Base-by-base conservation (phyloP, 2,113 vertebrate species). In the Oceanodroma tethys region DNA sequence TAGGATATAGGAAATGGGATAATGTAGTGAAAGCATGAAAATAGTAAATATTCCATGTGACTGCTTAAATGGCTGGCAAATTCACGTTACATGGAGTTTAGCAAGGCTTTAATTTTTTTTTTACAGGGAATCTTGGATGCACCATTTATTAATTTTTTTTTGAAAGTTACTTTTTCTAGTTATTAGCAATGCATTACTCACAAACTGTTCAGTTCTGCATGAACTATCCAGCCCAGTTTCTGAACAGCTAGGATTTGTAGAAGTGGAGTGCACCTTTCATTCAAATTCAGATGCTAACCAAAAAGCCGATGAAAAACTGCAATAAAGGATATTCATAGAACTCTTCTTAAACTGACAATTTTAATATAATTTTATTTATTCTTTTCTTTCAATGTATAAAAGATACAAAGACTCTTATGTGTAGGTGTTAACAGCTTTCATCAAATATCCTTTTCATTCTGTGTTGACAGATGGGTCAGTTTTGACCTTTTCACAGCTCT, bases 401-500 rank as follows among this genome's bases (percentile, higher is more conserved):
- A 62, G 42, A 32, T 59, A 27, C 36, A 43, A 42, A 62, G 43
- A 14, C 8, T 43, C 50, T 14, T 36, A 13, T 50, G 34, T 27
- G 10, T 81, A 75, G 11, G 11, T 38, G 59, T 53, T 86, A 90
- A 32, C 26, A 74, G 26, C 16, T 79, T 72, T 66, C 27, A 75
- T 91, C 60, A 92, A 53, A 93, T 67, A 85, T 75, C 43, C 18
- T 81, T 52, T 97, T 72, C 18, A 36, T 83, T 72, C 67, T 90
- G 43, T 82, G 36, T 90, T 74, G 70, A 84, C 38, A 92, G 65
- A 68, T 65, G 48, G 62, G 65, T 84, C 80, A 75, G 56, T 79
- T 95, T 74, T 91, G 90, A 95, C 83, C 73, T 95, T 89, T 92
- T 81, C 73, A 75, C 26, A 42, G 27, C 48, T 84, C 65, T 86